phyloP scores from a whole-genome alignment of 64 coral and sea anemone species.

The Stichodactyla helianthus region DNA sequence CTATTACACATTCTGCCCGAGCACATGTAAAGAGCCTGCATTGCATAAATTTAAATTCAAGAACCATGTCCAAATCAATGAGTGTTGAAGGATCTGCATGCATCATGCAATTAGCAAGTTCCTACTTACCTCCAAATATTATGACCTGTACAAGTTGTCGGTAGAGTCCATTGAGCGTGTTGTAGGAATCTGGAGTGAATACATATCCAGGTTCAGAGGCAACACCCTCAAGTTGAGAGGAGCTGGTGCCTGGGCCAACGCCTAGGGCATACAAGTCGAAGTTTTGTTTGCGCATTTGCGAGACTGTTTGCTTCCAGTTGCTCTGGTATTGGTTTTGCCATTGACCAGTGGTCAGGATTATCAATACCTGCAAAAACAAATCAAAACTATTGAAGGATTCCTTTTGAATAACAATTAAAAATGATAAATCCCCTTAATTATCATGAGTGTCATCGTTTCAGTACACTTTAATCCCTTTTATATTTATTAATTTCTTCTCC shows the following conservation, averaged over 20 bases:
- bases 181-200: conserved; percentile 38
- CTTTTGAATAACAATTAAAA: too few relatives aligned
- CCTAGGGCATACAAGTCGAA: conserved; percentile 31
- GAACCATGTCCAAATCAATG: too few relatives aligned
- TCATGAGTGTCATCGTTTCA: too few relatives aligned
- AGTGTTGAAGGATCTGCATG: too few relatives aligned
- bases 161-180: conserved; percentile 1
- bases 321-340: conserved; percentile 25
- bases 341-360: conserved; percentile 32
- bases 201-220: conserved; percentile 34
- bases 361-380: conserved; percentile 27
- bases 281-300: neutral
- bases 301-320: conserved; percentile 9
- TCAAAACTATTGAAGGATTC: too few relatives aligned
- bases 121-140: conserved; percentile 13
- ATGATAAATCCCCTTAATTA: too few relatives aligned
- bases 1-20: too few relatives aligned
- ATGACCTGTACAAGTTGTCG: conserved; percentile 22
- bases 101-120: too few relatives aligned
- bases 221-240: conserved; percentile 6
- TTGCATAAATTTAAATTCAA: too few relatives aligned
- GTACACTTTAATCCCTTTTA: too few relatives aligned
- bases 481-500: too few relatives aligned
- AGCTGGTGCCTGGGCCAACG: conserved; percentile 20
- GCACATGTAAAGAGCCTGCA: too few relatives aligned